These are phyloP conservation scores for Paracentrotus lividus DNA, from an alignment of 53 echinoderm and acorn worm species.

Conservation along the genomic window DNA sequence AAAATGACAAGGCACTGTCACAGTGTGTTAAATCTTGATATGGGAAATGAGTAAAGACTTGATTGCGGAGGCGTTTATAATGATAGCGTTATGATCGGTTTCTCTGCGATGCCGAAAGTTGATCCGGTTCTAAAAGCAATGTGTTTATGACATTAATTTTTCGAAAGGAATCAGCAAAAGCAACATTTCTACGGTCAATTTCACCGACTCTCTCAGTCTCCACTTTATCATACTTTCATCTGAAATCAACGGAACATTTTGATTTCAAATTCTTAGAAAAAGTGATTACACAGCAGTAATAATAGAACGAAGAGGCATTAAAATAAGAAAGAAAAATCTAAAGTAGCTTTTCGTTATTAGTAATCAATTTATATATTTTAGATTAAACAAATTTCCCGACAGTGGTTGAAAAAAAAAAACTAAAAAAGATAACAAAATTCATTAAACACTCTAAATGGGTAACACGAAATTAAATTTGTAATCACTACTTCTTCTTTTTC, in stretches of 20 bases:
- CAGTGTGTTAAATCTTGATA: not conserved
- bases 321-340: no score
- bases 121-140: not conserved
- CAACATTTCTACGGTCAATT: slow-evolving; percentile 37
- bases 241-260: not conserved
- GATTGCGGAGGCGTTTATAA: slow-evolving; percentile 28
- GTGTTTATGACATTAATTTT: slow-evolving; percentile 29
- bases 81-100: not conserved
- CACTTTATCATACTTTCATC: not conserved
- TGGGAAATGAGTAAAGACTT: not conserved
- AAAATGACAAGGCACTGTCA: slow-evolving; percentile 16
- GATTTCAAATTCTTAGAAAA: not conserved
- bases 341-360: no score
- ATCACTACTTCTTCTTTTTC: no score
- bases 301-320: not conserved
- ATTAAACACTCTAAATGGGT: no score
- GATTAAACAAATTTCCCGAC: no score
- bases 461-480: no score
- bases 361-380: no score
- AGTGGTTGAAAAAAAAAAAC: no score
- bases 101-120: not conserved
- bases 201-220: not conserved
- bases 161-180: not conserved
- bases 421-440: no score
- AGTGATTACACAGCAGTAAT: not conserved